Base-by-base conservation (phyloP, 2,113 vertebrate species). In the Vimba vimba region DNA sequence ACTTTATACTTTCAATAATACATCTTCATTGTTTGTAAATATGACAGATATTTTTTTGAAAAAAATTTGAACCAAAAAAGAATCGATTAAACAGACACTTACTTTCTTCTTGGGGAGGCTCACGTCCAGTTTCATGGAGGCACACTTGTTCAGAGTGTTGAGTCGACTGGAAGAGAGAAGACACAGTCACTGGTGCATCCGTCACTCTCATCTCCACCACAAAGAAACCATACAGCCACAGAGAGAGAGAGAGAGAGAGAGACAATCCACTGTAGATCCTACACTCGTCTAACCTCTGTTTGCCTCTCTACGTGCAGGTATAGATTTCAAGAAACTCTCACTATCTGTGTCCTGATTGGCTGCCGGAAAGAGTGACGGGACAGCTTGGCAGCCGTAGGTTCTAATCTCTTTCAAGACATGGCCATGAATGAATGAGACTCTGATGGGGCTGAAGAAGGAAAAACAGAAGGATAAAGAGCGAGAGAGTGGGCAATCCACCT, bases 101-200 rank as follows among this genome's bases (percentile, higher is more conserved):
- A 98, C 98, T 95, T 97, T 98, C 95, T 97, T 99, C 92, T 95
- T 98, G 92, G 96, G 96, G 90, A 97, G 95, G 95, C 95, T 97
- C 93, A 98, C 95, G 92, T 99, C 98, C 91, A 99, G 96, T 96
- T 99, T 99, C 98, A 99, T 98, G 92, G 98, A 98, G 94, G 97
- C 96, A 90, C 97, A 99, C 95, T 97, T 99, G 94, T 99, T 99
- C 91, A 99, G 93, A 66, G 98, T 98, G 92, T 98, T 97, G 86
- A 99, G 94, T 85, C 98, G 97, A 92, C 98, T 99, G 92, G 64
- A 95, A 95, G 94, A 87, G 83, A 93, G 55, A 36, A 79, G 45
- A 87, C 9, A 39, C 75, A 73, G 33, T 85, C 69, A 85, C 71
- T 71, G 73, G 30, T 82, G 52, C 43, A 83, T 55, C 64, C 36